Base-by-base conservation (phyloP, 2,888 invertebrate genomes). In the Lithodes maja region DNA sequence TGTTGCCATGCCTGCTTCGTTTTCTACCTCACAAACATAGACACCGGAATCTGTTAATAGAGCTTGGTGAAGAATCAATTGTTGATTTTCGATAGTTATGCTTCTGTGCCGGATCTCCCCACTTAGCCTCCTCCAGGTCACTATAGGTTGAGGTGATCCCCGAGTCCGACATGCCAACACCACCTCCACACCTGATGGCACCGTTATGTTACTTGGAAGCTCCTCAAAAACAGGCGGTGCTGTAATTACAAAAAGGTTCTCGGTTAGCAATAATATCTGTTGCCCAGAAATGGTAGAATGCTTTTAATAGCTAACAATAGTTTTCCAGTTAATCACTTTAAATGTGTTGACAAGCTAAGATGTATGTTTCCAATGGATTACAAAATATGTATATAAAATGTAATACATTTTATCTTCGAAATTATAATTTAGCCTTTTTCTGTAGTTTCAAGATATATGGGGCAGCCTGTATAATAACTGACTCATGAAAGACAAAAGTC, bases 11-110 rank as follows among this genome's bases (percentile, higher is more conserved):
- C 98, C 98, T 86, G 98, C 98, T 92, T 96, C 96, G 93, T 98
- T 98, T 93, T 97, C 97, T 50, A 98, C 98, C 93, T 97, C 96
- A 94, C 98, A 98, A 90, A 97, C 96, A 93, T 98, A 98, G 90
- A 96, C 95, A 61, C 61, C 61, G 93, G 97, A 97, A 94, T 98
- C 98, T 79, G 95, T 95, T 9, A 96, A 95, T 92, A 96, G 96
- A 77, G 98, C 97, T 93, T 96, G 96, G 93, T 97, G 97, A 93
- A 98, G 97, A 92, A 96, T 95, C 92, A 98, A 94, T n/a, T 52
- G 74, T 92, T 96, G 95, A 93, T 97, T 97, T 93, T 96, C 96
- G 90, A 96, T 96, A 89, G 95, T 94, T 90, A 96, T 96, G 92
- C 97, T 95, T 95, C 87, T 87, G 83, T 96, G 96, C 3, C 98